A percentile compares a stretch with the other conserved stretches of the same genome.
phyloP scores from a whole-genome alignment of 2,888 invertebrate genomes.

The Alcis repandata region DNA sequence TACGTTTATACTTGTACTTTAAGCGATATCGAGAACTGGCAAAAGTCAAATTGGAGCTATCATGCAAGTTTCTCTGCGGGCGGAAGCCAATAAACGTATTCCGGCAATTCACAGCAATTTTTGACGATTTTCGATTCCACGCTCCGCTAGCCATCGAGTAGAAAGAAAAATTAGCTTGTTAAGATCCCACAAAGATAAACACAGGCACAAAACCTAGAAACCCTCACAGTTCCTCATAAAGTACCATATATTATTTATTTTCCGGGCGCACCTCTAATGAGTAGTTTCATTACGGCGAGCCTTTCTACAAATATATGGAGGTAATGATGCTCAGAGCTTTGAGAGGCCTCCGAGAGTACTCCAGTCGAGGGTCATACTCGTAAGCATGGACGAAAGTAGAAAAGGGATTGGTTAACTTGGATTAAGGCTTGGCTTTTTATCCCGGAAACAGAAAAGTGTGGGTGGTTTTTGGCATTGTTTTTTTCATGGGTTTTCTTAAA shows the following conservation, averaged over 20 bases:
- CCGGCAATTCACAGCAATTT: neutral
- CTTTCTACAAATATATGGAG: conserved; percentile 27
- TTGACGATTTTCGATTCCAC: neutral
- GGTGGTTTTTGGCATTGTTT: no score
- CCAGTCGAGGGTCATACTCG: conserved; percentile 3
- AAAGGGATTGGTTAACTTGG: neutral
- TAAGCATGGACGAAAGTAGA: neutral
- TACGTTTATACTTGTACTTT: no score
- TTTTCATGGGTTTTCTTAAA: no score
- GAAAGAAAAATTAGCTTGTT: neutral
- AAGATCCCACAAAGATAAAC: neutral
- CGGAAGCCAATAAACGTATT: no score
- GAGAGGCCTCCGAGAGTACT: conserved; percentile 13
- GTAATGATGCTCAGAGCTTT: conserved; percentile 14
- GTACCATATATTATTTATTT: conserved; percentile 27
- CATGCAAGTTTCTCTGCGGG: no score
- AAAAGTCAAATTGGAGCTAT: no score
- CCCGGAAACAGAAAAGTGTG: neutral
- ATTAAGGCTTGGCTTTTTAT: neutral
- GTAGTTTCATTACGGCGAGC: conserved; percentile 7
- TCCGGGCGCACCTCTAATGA: conserved; percentile 14
- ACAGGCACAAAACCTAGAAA: neutral
- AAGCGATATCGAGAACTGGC: no score
- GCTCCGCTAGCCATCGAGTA: neutral
- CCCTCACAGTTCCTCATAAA: conserved; percentile 3